Evolutionary conservation across 1,140 invertebrate genomes (phyloP), one percentile per base, ranked within the genome.

Genomic region (Aphis craccivora): DNA sequence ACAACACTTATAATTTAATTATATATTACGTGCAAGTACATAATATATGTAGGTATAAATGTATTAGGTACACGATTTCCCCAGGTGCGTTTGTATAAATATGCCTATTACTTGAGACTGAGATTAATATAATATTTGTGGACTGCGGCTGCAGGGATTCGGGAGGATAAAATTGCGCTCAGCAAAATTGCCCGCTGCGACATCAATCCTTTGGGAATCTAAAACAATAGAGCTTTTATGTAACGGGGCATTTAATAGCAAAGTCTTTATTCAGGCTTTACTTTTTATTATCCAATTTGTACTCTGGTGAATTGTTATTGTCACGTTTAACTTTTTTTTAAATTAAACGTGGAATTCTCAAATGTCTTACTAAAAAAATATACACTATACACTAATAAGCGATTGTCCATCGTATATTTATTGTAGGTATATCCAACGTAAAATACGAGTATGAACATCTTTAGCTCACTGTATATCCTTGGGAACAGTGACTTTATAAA

Each of bases 161-260:
- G 8, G 30, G 2, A n/a, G 48, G 45, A 18, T 40, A 40, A 43
- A 84, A 87, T n/a, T 18, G 43, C 45, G n/a, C 20, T 22, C 45
- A n/a, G 45, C 18, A 11, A n/a, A 87, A 88, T 87, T n/a, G 45
- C 18, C 6, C 23, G n/a, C n/a, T n/a, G 30, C 18, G 45, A 88
- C 30, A 51, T 51, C 43, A 88, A 88, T 48, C 86, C 86, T n/a
- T 8, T 30, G 43, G 86, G 43, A 48, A 35, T 87, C 43, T n/a
- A n/a, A 87, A 87, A 87, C 43, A 87, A 87, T 88, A 48, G 45
- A 88, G 86, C 30, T 88, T 48, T 48, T 48, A 51, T 22, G 25
- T 51, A n/a, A 88, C n/a, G 45, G 3, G 18, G 18, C 43, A n/a
- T 87, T 87, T 88, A n/a, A 88, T 88, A 8, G 86, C 23, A 35